Percentiles rank a stretch among this genome's conserved stretches.
Evolutionary conservation across 92 coral and sea anemone genomes (phyloP).

Genomic region (Chrysogorgia sp.): DNA sequence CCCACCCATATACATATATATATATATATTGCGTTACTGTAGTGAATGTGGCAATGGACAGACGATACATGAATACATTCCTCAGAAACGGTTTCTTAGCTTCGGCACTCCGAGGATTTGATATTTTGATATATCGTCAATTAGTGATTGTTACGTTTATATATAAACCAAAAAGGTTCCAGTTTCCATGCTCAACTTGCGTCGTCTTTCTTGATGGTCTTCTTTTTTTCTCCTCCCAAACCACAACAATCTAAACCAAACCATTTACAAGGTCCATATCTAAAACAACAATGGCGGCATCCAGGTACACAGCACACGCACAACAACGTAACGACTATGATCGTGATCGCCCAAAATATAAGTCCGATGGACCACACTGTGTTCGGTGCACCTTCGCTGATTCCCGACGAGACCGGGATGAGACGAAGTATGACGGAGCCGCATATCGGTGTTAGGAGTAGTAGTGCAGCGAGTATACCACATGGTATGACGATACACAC

Average conservation of each 20-base stretch:
- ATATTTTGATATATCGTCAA: too few relatives aligned
- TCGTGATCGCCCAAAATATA: constrained; percentile 90
- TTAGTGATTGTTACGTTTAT: too few relatives aligned
- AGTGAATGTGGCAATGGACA: too few relatives aligned
- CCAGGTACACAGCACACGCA: constrained; percentile 20
- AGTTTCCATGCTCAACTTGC: too few relatives aligned
- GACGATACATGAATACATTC: too few relatives aligned
- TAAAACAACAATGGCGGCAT: constrained; percentile 22
- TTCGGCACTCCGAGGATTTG: too few relatives aligned
- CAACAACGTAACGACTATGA: constrained; percentile 56
- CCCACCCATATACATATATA: too few relatives aligned
- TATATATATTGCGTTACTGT: too few relatives aligned
- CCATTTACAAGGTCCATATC: constrained; percentile 34
- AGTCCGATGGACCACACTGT: constrained; percentile 97
- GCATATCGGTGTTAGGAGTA: constrained; percentile 85
- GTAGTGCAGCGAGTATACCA: constrained; percentile 85
- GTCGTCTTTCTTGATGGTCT: constrained; percentile 22
- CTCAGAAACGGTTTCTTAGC: too few relatives aligned
- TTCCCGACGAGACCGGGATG: constrained; percentile 79
- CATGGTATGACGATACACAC: constrained; percentile 89
- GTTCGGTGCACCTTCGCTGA: constrained; percentile 80
- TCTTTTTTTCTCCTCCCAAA: constrained; percentile 18
- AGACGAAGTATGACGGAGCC: constrained; percentile 90
- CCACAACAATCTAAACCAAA: constrained; percentile 40
- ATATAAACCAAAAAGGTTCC: too few relatives aligned